These are phyloP conservation scores for Triops longicaudatus DNA, from an alignment of 1,140 invertebrate genomes.

Conservation along the genomic window DNA sequence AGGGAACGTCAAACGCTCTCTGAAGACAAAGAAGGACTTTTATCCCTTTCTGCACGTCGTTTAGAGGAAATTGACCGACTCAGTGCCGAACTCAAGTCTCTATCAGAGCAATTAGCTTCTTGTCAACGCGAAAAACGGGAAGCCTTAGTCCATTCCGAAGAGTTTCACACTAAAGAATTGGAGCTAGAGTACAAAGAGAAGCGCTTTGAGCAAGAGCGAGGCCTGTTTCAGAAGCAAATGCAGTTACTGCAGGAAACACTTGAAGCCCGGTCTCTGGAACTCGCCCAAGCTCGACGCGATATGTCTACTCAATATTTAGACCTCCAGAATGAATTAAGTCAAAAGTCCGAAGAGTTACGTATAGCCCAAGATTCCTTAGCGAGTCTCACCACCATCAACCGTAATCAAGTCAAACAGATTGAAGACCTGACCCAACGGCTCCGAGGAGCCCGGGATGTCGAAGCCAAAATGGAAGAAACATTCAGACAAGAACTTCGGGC, in stretches of 20 bases:
- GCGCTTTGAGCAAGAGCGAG: constrained; percentile 67
- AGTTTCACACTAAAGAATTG: constrained; percentile 66
- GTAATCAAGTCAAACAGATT: constrained; percentile 55
- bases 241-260: constrained; percentile 64
- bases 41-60: constrained; percentile 24
- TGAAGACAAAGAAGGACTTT: constrained; percentile 25
- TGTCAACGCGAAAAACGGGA: constrained; percentile 58
- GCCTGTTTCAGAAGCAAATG: constrained; percentile 64
- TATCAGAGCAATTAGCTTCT: constrained; percentile 39
- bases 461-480: constrained; percentile 63
- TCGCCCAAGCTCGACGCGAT: constrained; percentile 64
- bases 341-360: constrained; percentile 61
- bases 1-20: constrained; percentile 37
- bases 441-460: constrained; percentile 60
- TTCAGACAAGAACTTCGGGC: constrained; percentile 62
- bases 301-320: constrained; percentile 58
- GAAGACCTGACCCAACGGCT: constrained; percentile 65
- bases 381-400: constrained; percentile 55
- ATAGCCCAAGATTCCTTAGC: constrained; percentile 53
- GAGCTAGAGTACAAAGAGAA: constrained; percentile 69
- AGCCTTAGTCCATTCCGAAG: constrained; percentile 66
- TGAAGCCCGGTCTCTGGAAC: constrained; percentile 59
- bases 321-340: constrained; percentile 63
- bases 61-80: constrained; percentile 33
- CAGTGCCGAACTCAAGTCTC: constrained; percentile 40